Evolutionary conservation across 2,797 vertebrate genomes (phyloP).

Genomic region (Sebastolobus altivelis): DNA sequence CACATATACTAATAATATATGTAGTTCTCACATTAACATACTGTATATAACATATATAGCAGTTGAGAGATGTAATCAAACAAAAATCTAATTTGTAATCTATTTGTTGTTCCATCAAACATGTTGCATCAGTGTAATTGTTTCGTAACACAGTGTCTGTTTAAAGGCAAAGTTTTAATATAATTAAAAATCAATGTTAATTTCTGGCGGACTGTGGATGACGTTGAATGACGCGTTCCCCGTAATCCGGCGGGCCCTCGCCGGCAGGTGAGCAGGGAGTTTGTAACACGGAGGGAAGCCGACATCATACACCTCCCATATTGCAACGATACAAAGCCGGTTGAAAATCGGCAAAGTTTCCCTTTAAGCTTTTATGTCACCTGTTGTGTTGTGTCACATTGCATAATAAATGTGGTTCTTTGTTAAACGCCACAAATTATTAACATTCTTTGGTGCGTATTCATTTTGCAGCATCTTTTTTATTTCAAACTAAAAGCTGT

Average conservation of each 20-base stretch:
- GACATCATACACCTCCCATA: neutral
- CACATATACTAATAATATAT: neutral
- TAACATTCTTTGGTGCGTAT: neutral
- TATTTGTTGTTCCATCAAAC: too few relatives aligned
- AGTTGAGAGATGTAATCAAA: neutral
- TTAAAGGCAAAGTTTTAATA: neutral
- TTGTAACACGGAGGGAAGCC: neutral
- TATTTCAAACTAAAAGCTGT: conserved; percentile 17
- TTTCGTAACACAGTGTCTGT: neutral
- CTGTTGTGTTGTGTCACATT: neutral
- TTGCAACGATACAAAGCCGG: neutral
- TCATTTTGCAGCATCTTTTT: conserved; percentile 21
- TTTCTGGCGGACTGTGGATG: neutral
- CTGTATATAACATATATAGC: neutral
- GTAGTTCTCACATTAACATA: neutral
- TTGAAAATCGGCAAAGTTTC: neutral
- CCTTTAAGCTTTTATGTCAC: neutral
- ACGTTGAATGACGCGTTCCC: neutral
- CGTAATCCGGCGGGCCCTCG: too few relatives aligned
- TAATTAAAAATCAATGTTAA: neutral
- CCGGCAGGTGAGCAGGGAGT: neutral
- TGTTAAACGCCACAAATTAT: neutral
- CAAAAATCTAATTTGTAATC: too few relatives aligned
- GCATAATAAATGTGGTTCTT: neutral
- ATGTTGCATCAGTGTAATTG: neutral